Base-by-base conservation (phyloP, 2,888 invertebrate genomes). In the Nudaria mundana region DNA sequence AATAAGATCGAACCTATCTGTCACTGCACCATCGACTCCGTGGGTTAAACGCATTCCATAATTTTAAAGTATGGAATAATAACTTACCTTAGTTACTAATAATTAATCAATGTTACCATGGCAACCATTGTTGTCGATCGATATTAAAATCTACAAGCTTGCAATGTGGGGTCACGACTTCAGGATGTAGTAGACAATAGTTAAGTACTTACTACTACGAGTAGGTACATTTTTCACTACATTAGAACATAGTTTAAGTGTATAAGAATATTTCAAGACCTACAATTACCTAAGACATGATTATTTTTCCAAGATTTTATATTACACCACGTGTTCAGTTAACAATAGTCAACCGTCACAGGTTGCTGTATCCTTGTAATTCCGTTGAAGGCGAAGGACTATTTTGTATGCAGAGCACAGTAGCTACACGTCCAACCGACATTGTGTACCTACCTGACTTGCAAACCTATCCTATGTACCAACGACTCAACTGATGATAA, bases 361-460 rank as follows among this genome's bases (percentile, higher is more conserved):
- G 53, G 40, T 51, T 43, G 12, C 33, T 40, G 37, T 39, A 43
- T 32, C 8, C 22, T 29, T 40, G 46, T 47, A 45, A 37, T 48
- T 43, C 32, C 41, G 58, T 71, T 78, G 77, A 82, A 83, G 81
- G 81, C 63, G 63, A 75, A 67, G 66, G 64, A n/a, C 58, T 66
- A 83, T 85, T 81, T n/a, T 71, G 72, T 84, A 84, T 85, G 81
- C 83, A 71, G 71, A 71, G 71, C 67, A 66, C 70, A n/a, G n/a
- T n/a, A n/a, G n/a, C n/a, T n/a, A n/a, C n/a, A 55, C 47, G 34
- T 43, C 50, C 55, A 35, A 59, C 68, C 67, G 66, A 66, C 74
- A 63, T 59, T 52, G 30, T 45, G 59, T 68, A 73, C 75, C 73
- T 73, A 73, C 75, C 73, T 73, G 76, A 72, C 68, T 55, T 43